Percentiles rank a stretch among this genome's conserved stretches.
Conservation (phyloP, 2,888 invertebrate species). For the Mamestra brassicae region DNA sequence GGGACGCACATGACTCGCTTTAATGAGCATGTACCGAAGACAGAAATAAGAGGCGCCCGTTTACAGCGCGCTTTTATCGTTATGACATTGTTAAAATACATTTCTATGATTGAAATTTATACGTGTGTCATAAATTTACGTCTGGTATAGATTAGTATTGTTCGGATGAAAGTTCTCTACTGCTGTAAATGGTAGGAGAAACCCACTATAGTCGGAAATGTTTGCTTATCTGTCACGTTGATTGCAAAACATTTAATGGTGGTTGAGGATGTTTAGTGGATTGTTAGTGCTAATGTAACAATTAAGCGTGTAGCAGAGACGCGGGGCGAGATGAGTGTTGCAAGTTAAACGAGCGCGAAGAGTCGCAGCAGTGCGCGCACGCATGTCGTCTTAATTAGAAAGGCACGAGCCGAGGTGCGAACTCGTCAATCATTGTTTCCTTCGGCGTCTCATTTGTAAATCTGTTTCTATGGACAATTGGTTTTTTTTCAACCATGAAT, state of each 20-base stretch:
- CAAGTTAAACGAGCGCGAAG: conserved; percentile 82
- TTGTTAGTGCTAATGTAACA: conserved; percentile 62
- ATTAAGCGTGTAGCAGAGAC: conserved; percentile 67
- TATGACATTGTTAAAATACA: conserved; percentile 88
- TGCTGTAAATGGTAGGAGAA: conserved; percentile 53
- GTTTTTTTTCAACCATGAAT: conserved; percentile 80
- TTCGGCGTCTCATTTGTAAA: conserved; percentile 81
- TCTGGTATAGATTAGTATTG: conserved; percentile 55
- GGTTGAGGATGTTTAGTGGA: conserved; percentile 42
- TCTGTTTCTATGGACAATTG: conserved; percentile 82
- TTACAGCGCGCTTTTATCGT: conserved; percentile 86
- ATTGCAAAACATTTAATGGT: conserved; percentile 44
- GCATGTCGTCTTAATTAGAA: conserved; percentile 90
- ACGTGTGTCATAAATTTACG: conserved; percentile 75
- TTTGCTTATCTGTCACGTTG: conserved; percentile 38
- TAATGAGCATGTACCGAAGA: conserved; percentile 90
- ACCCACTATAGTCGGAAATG: conserved; percentile 43
- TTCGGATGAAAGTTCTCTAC: conserved; percentile 51
- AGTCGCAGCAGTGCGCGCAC: conserved; percentile 82
- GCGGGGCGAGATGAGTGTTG: conserved; percentile 76
- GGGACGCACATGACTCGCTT: conserved; percentile 81
- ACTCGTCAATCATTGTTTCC: conserved; percentile 90
- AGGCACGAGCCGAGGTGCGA: conserved; percentile 88
- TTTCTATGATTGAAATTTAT: conserved; percentile 78
- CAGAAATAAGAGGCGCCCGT: conserved; percentile 88